Evolutionary conservation across 2,113 vertebrate species (phyloP).

Genomic region (Tragelaphus imberbis): DNA sequence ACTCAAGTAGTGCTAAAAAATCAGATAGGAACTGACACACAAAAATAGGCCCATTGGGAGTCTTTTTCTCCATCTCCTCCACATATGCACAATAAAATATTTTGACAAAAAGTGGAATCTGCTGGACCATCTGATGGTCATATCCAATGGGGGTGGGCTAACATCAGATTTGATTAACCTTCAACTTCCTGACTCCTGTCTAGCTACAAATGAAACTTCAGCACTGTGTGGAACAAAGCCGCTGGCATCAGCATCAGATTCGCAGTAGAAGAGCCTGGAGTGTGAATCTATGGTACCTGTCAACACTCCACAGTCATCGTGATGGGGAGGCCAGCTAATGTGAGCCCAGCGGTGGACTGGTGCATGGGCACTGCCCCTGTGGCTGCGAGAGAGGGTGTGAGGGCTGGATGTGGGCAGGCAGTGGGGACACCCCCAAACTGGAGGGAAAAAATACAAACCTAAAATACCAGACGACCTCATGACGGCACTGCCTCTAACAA

Average conservation of each 20-base stretch:
- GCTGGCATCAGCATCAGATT: not conserved
- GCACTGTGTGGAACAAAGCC: not conserved
- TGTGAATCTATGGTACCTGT: conserved; percentile 40
- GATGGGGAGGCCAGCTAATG: conserved; percentile 38
- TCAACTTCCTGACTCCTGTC: conserved; percentile 17
- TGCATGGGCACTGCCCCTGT: not conserved
- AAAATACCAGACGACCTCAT: not conserved
- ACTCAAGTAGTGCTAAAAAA: not conserved
- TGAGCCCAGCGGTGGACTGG: conserved; percentile 39
- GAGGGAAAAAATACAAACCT: not conserved
- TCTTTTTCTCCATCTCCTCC: not conserved
- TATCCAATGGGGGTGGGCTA: conserved; percentile 45
- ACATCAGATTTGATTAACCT: conserved; percentile 71
- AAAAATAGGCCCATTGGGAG: not conserved
- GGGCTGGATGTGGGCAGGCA: not conserved
- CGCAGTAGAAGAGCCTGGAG: conserved; percentile 39
- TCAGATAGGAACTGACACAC: not conserved
- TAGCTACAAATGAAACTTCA: conserved; percentile 16
- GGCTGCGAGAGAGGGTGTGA: not conserved
- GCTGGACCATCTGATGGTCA: conserved; percentile 56
- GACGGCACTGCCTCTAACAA: not conserved
- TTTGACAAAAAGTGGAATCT: conserved; percentile 55
- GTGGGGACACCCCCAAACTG: not conserved
- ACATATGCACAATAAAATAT: conserved; percentile 40
- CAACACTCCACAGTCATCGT: not conserved